Evolutionary conservation across 2,888 invertebrate genomes (phyloP), one percentile per base, ranked within the genome.

Genomic region (Sesia bembeciformis): DNA sequence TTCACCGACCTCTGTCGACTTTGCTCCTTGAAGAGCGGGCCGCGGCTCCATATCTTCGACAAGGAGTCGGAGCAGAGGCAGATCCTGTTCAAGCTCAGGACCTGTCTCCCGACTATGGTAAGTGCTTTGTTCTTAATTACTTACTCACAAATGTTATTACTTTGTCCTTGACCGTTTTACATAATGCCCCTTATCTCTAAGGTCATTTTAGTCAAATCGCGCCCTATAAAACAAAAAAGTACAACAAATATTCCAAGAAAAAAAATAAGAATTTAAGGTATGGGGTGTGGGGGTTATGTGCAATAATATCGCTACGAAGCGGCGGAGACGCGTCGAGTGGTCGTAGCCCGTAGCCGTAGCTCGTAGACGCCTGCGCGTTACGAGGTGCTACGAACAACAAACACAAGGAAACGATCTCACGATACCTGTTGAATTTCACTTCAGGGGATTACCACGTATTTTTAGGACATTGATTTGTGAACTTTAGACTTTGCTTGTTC

Each of bases 61-160:
- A 93, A 93, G 76, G 93, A 93, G 76, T 92, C 93, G 54, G 93
- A 93, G 74, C 93, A 93, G 76, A 86, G 93, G 65, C 93, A 93
- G 81, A 85, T 93, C 63, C 85, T 93, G 57, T 93, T 93, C 76
- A 94, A 94, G 76, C 90, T 94, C 72, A 90, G 93, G 71, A 92
- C 93, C 66, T 91, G 93, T 70, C 86, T 93, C 75, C 93, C 93
- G 57, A 91, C 92, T 76, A 92, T 92, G 90, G 93, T 93, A 80
- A 92, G 92, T 90, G 61, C 57, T 58, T 60, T 39, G 39, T 50
- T 39, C 50, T 46, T 4, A 46, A 46, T 23, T n/a, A 4, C 8
- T n/a, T 5, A 4, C 46, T 23, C 23, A 23, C 5, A 23, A 46
- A 8, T 56, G 42, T 55, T 40, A 54, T n/a, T 52, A 39, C 58